Base-by-base conservation (phyloP, 2,797 vertebrate genomes). In the Ctenopoma kingsleyae region DNA sequence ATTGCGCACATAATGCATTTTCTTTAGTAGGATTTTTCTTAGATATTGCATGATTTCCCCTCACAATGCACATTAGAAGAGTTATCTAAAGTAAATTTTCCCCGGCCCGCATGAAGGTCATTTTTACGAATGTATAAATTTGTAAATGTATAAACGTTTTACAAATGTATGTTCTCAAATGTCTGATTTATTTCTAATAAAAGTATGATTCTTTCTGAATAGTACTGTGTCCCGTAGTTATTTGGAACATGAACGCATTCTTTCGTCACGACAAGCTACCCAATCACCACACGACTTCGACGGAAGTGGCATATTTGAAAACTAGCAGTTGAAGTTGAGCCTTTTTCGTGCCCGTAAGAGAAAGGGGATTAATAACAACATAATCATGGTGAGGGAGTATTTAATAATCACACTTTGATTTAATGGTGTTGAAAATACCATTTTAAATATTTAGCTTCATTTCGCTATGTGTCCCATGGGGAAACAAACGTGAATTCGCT, bases 271-370 rank as follows among this genome's bases (percentile, higher is more conserved):
- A 40, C 3, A 48, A 82, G 65, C 51, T n/a, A 77, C 1, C 96
- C 95, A 95, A 95, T 96, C 84, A 87, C 9, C 49, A 23, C 16
- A 0, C 57, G 50, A 1, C 5, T 35, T 61, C 8, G 16, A 19
- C 54, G 89, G 86, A 91, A 81, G 84, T 74, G 74, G 72, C 53
- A 71, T 41, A 91, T 96, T 97, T 95, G 93, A 97, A 97, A 93
- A 71, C 76, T 65, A 61, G 12, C 71, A 58, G 83, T 83, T 75
- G 62, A 67, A n/a, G 11, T 13, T 15, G 27, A 69, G 22, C 2
- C 10, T 17, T 60, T 62, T 64, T 67, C 5, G 36, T 68, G 1
- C 5, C 6, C 25, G 10, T 10, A 36, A 20, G 27, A 22, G 16
- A 46, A 71, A 71, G 20, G 9, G n/a, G 38, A 35, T 71, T 44